A percentile compares a stretch with the other conserved stretches of the same genome.
These are phyloP conservation scores for Drosophila orena DNA, from an alignment of 1,140 invertebrate genomes.

Conservation along the genomic window DNA sequence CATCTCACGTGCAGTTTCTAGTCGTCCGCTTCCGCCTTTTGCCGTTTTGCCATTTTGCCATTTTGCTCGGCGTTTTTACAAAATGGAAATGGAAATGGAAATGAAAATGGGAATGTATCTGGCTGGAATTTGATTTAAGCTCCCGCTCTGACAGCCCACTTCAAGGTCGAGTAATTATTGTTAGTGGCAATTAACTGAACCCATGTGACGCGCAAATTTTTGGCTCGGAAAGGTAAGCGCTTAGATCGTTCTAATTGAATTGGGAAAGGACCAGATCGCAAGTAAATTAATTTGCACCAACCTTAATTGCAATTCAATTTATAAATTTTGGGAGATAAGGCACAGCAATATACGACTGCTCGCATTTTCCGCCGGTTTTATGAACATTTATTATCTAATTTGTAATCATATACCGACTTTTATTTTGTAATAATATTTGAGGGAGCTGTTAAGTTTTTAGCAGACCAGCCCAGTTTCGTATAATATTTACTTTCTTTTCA, in stretches of 20 bases:
- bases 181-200: conserved; percentile 53
- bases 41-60: conserved; percentile 45
- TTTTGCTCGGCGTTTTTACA: conserved; percentile 29
- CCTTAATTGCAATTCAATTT: neutral
- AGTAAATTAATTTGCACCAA: conserved; percentile 6
- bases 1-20: conserved; percentile 35
- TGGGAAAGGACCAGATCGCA: neutral
- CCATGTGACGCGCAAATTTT: conserved; percentile 31
- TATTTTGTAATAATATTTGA: neutral
- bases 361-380: too few relatives aligned
- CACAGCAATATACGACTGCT: neutral
- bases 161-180: conserved; percentile 58
- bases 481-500: neutral
- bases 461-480: neutral
- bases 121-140: conserved; percentile 53
- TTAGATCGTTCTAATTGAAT: conserved; percentile 17
- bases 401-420: neutral
- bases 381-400: neutral
- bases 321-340: neutral
- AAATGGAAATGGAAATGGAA: conserved; percentile 45
- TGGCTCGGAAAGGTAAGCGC: conserved; percentile 5
- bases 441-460: neutral
- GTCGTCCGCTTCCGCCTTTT: conserved; percentile 49
- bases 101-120: conserved; percentile 55
- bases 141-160: conserved; percentile 51